Percentiles rank a stretch among this genome's conserved stretches.
Conservation (phyloP, 2,797 vertebrate genomes). For the Argyrosomus regius region DNA sequence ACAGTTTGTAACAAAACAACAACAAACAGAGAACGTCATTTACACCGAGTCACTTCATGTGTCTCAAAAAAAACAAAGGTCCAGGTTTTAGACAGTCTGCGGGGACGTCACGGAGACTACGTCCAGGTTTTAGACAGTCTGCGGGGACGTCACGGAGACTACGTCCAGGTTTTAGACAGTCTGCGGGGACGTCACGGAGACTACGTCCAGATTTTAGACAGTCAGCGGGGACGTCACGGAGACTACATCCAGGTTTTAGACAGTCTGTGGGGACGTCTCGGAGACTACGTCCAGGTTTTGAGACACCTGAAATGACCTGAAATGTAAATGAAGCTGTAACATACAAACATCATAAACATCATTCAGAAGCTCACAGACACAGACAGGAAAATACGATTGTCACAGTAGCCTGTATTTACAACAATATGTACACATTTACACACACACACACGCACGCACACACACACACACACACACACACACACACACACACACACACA, state of each 20-base stretch:
- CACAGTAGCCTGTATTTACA: constrained; percentile 69
- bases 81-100: background rate
- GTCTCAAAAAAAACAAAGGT: background rate
- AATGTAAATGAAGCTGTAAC: background rate
- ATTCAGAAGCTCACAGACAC: constrained; percentile 1
- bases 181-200: too few relatives aligned
- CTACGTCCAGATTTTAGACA: background rate
- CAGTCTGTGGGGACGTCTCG: too few relatives aligned
- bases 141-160: too few relatives aligned
- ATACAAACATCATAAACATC: constrained; percentile 16
- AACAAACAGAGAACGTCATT: background rate
- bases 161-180: background rate
- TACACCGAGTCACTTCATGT: background rate
- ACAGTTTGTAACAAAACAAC: constrained; percentile 15
- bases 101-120: too few relatives aligned
- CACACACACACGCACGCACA: background rate
- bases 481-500: background rate
- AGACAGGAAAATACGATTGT: constrained; percentile 62
- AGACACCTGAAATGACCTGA: background rate
- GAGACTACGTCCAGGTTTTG: background rate
- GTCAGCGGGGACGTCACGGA: too few relatives aligned
- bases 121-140: background rate
- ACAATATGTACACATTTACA: constrained; percentile 35
- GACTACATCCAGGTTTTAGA: background rate
- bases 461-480: background rate